Evolutionary conservation across 2,797 vertebrate species (phyloP), one percentile per base, ranked within the genome.

Genomic region (Ctenopoma kingsleyae): DNA sequence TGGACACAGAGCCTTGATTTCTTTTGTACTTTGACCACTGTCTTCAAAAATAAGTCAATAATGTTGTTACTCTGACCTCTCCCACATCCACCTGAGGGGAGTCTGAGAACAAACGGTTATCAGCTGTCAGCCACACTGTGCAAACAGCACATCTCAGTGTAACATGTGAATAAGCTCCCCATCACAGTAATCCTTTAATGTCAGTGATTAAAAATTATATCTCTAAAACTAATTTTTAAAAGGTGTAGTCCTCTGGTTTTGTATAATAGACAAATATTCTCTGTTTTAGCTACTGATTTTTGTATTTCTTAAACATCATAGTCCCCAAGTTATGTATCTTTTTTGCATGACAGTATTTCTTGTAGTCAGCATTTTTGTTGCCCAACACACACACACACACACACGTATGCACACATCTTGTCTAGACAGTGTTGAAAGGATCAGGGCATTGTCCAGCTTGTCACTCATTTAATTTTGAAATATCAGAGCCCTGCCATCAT

Each of bases 21-120:
- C 13, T 56, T 63, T 27, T 86, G 91, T 23, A 91, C 91, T 87
- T 91, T 92, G 90, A 76, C 52, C 89, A n/a, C 48, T 49, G 55
- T 72, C 82, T 88, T 88, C 20, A 80, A 83, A 89, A 85, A 88
- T 75, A 89, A 63, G 72, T 74, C 77, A 74, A 83, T 82, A 82
- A 64, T 81, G 36, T 56, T 83, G 70, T 82, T 72, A 56, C 57
- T 30, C 54, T 66, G 69, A 78, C 62, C 60, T 67, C 43, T 9
- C 27, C 25, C 35, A 40, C 16, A 68, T 46, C n/a, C 12, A 50
- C 3, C 6, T 1, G 0, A 43, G 44, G 7, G 3, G 19, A 57
- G 22, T 4, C 16, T 0, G 36, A 53, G 17, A 63, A 23, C 30
- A 40, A 50, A 46, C 57, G 60, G 15, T 46, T n/a, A 51, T 27